Base-by-base conservation (phyloP, 2,888 invertebrate species). In the Caprella mutica region DNA sequence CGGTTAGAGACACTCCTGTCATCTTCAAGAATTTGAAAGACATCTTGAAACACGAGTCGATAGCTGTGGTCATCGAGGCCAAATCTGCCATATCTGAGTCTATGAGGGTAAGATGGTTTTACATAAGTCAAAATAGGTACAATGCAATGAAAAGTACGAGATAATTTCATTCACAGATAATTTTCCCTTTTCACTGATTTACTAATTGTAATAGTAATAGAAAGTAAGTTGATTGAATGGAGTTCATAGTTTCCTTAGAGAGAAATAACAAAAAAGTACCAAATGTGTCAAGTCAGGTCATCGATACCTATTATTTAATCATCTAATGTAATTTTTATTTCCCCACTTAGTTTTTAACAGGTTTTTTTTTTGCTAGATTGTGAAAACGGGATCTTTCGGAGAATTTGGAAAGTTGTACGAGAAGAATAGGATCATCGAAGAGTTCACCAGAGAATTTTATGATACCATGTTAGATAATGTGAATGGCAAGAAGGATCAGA, bases 1-100 rank as follows among this genome's bases (percentile, higher is more conserved):
- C 59, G 0, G 56, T 59, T 9, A 38, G 55, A 17, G 43, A 60
- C 50, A 52, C 53, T 51, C 59, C 59, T 8, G 27, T 48, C 9
- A 53, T 50, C 4, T 50, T 56, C 43, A 38, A 53, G 29, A 50
- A 46, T 14, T 38, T 60, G 33, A 26, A 35, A 12, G 54, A 33
- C n/a, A 26, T 60, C 9, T 53, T 56, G 12, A 43, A 53, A n/a
- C 24, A 56, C 21, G 12, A 40, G 3, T 19, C 48, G 17, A 50
- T 51, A 14, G 53, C 17, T 21, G 52, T 51, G 19, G 39, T 46
- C 46, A 24, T 48, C 19, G 46, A 46, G 39, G n/a, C 30, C 17
- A 29, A 46, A 24, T 42, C 57, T 1, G 55, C 51, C 4, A 50
- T 50, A 26, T 42, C 54, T 9, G 54, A 58, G 5, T 40, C 43